Base-by-base conservation (phyloP, 2,888 invertebrate genomes). In the Dryobota labecula region DNA sequence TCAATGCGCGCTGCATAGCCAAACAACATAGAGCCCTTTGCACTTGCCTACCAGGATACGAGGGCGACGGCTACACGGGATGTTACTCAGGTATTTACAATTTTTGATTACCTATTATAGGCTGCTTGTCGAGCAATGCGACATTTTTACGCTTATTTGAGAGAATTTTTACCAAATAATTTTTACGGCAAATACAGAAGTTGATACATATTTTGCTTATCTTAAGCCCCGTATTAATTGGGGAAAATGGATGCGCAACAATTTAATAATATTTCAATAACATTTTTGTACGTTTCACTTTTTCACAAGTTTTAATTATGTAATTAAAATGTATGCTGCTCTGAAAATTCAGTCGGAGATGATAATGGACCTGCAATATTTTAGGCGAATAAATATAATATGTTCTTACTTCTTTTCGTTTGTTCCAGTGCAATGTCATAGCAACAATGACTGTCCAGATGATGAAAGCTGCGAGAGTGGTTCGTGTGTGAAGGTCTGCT, bases 401-500 rank as follows among this genome's bases (percentile, higher is more conserved):
- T n/a, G 11, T 45, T 62, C n/a, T 30, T 36, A 73, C 18, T 71
- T 45, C 1, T 45, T 51, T n/a, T 49, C 30, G 18, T 60, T 77
- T 78, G 76, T 94, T 96, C 61, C 91, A 97, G 97, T 98, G 84
- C 98, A 99, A 85, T 99, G 99, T 88, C 97, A 98, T 84, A 97
- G 97, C 61, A 98, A 99, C 90, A 97, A 97, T 66, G 98, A 98
- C 83, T 99, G 99, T 90, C 97, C 98, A 8, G 96, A 98, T 64
- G 97, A 97, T 57, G 97, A 98, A 92, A 97, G 98, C 36, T 99
- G 99, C 88, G 97, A 98, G 83, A 97, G 98, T 88, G 97, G 97
- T 74, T 97, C 98, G 88, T 99, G 99, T 90, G 95, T 97, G 18
- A 97, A 98, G 90, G 97, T 98, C 2, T 99, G 98, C 86, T 93